Evolutionary conservation across 2,113 vertebrate genomes (phyloP).

Genomic region (Peromyscus californicus): DNA sequence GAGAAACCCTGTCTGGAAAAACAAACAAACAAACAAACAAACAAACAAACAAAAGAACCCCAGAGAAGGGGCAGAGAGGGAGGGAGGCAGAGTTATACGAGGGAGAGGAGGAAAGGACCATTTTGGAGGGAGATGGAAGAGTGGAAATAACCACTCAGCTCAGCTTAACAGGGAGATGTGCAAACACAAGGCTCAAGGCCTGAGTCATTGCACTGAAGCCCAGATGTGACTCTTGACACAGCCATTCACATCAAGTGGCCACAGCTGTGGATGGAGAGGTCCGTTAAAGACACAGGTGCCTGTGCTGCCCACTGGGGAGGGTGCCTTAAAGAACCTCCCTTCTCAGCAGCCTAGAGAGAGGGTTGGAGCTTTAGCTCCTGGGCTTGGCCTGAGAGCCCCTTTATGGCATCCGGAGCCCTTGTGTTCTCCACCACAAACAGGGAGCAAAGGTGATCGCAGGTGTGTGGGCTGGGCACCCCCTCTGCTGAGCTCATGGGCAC

Average conservation of each 20-base stretch:
- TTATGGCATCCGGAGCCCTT: background rate
- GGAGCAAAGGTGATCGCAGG: background rate
- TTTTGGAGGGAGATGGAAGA: conserved; percentile 1
- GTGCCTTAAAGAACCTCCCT: no score
- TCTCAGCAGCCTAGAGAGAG: background rate
- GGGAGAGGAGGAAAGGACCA: background rate
- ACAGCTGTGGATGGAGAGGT: background rate
- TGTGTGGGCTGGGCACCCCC: background rate
- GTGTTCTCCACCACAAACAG: background rate
- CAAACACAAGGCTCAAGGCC: background rate
- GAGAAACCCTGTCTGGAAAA: no score
- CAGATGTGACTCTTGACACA: background rate
- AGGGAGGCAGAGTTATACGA: background rate
- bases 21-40: no score
- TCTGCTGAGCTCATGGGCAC: background rate
- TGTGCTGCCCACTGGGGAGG: rapidly evolving
- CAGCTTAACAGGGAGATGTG: background rate
- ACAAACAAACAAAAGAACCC: no score
- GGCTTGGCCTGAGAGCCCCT: background rate
- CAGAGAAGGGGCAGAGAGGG: background rate
- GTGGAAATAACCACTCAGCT: background rate
- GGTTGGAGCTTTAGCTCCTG: background rate
- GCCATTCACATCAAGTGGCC: background rate
- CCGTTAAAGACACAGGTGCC: background rate
- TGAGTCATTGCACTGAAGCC: background rate